Conservation (phyloP, 2,113 vertebrate genomes). For the Nipponia nippon region DNA sequence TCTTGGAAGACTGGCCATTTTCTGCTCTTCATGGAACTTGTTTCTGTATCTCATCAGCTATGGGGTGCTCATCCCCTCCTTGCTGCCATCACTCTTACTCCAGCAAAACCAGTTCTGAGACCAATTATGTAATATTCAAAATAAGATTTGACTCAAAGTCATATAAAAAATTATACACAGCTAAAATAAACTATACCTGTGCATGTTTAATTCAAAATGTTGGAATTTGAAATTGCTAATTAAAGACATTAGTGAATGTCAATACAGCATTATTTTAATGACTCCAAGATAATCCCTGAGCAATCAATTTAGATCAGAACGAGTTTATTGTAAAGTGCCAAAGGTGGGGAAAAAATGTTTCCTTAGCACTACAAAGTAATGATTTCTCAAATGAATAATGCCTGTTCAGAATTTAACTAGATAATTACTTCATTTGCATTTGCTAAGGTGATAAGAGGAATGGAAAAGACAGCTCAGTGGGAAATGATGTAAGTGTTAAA, state of each 20-base stretch:
- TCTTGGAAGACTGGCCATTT: neutral
- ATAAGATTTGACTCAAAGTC: constrained; percentile 65
- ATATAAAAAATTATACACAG: constrained; percentile 70
- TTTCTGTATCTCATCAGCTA: neutral
- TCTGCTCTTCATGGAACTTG: neutral
- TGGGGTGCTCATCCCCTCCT: neutral
- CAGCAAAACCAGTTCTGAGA: neutral
- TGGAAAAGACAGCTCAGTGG: constrained; percentile 51
- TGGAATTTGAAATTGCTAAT: constrained; percentile 85
- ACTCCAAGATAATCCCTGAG: constrained; percentile 84
- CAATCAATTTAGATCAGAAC: constrained; percentile 91
- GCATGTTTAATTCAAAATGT: constrained; percentile 79
- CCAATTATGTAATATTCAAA: neutral
- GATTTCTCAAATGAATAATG: constrained; percentile 80
- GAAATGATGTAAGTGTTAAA: constrained; percentile 61
- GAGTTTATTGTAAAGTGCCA: constrained; percentile 81
- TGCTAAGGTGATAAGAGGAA: constrained; percentile 61
- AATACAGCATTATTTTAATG: constrained; percentile 93
- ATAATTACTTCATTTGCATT: constrained; percentile 75
- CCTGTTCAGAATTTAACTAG: constrained; percentile 73
- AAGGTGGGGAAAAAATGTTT: constrained; percentile 77
- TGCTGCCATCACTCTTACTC: neutral
- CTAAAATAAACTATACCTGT: constrained; percentile 75
- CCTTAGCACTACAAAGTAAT: constrained; percentile 74
- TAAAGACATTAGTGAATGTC: constrained; percentile 86